These are phyloP conservation scores for Rhincodon typus DNA, from an alignment of 2,797 vertebrate genomes.

Conservation along the genomic window DNA sequence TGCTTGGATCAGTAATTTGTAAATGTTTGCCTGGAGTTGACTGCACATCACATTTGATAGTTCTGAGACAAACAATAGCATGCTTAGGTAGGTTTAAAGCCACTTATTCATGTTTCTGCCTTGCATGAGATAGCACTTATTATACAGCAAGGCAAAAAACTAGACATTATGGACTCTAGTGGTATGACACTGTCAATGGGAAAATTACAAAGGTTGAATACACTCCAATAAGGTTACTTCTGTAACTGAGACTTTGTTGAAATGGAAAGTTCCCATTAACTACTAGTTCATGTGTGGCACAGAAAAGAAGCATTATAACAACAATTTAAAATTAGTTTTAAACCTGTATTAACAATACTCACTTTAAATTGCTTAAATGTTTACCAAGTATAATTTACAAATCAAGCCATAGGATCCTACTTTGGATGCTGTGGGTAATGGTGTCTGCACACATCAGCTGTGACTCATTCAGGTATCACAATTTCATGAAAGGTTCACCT, in stretches of 20 bases:
- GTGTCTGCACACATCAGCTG: neutral
- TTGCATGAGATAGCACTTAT: conserved; percentile 17
- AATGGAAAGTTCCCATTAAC: neutral
- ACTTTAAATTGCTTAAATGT: neutral
- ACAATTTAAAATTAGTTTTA: neutral
- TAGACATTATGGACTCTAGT: neutral
- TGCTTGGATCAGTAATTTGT: neutral
- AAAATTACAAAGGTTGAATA: neutral
- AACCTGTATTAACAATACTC: neutral
- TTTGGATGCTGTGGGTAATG: neutral
- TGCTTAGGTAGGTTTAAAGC: neutral
- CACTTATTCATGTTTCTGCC: neutral
- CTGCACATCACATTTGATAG: neutral
- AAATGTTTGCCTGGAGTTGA: neutral
- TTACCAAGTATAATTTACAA: neutral
- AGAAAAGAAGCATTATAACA: neutral
- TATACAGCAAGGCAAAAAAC: neutral
- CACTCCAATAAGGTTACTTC: neutral
- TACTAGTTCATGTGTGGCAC: neutral
- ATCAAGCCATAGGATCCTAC: neutral
- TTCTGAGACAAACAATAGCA: neutral
- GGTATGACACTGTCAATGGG: neutral
- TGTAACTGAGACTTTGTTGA: neutral
- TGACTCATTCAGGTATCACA: neutral
- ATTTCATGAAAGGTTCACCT: neutral